Conservation (phyloP, 1,140 invertebrate species). For the Drosophila saltans region DNA sequence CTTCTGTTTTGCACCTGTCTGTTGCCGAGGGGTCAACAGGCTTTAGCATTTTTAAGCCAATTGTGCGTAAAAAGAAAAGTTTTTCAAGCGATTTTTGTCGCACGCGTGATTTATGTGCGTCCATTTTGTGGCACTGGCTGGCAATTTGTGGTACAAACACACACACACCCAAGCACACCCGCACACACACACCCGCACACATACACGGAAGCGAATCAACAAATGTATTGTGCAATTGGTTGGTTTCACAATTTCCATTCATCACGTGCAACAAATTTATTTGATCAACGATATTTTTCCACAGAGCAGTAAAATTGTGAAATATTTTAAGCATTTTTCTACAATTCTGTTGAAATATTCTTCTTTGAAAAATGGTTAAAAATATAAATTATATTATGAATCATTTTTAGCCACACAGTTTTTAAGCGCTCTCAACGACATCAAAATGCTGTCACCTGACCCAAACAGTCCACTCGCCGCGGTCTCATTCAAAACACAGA, state of each 20-base stretch:
- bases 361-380: not conserved
- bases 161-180: not conserved
- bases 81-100: slow-evolving; percentile 52
- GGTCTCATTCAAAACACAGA: slow-evolving; percentile 1
- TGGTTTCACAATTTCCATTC: slow-evolving; percentile 40
- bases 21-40: slow-evolving; percentile 4
- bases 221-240: slow-evolving; percentile 57
- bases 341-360: not conserved
- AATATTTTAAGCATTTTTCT: not conserved
- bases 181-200: slow-evolving; percentile 4
- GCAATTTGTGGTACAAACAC: slow-evolving; percentile 40
- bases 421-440: slow-evolving; percentile 1
- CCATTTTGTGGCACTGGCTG: slow-evolving; percentile 44
- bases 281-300: slow-evolving; percentile 2
- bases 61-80: slow-evolving; percentile 59
- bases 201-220: slow-evolving; percentile 51
- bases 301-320: slow-evolving; percentile 11
- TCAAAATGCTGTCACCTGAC: slow-evolving; percentile 2
- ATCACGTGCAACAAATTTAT: slow-evolving; percentile 70
- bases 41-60: slow-evolving; percentile 38
- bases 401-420: not conserved
- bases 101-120: slow-evolving; percentile 69
- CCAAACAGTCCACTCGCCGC: slow-evolving; percentile 6
- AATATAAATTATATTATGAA: slow-evolving; percentile 3
- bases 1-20: slow-evolving; percentile 29